Percentiles rank a stretch among this genome's conserved stretches.
Conservation (phyloP, 2,888 invertebrate species). For the Drosophila acutilabella region DNA sequence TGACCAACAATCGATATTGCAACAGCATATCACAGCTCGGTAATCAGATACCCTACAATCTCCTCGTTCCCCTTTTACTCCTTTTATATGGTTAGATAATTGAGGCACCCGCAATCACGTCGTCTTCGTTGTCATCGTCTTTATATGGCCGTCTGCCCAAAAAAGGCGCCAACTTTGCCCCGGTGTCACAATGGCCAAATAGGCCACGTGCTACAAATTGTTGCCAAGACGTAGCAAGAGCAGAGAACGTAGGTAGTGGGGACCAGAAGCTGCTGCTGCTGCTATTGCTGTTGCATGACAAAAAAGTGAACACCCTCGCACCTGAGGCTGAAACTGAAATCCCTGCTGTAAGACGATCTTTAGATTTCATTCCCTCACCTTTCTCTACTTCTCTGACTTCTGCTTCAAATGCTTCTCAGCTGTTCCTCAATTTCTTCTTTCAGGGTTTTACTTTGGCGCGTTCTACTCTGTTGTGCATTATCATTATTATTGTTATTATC, state of each 20-base stretch:
- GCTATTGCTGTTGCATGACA: constrained; percentile 51
- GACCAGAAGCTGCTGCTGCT: constrained; percentile 36
- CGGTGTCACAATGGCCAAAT: constrained; percentile 65
- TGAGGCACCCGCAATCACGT: constrained; percentile 62
- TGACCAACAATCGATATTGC: constrained; percentile 54
- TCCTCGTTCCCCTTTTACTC: neutral
- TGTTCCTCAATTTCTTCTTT: constrained; percentile 41
- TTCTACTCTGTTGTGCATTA: constrained; percentile 41
- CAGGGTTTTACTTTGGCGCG: constrained; percentile 57
- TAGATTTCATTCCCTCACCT: constrained; percentile 37
- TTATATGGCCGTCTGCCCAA: constrained; percentile 57
- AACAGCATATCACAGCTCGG: constrained; percentile 48
- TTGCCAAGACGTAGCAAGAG: constrained; percentile 16
- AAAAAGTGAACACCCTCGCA: constrained; percentile 77
- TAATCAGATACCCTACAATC: constrained; percentile 59
- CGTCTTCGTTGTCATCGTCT: constrained; percentile 25
- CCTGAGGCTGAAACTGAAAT: constrained; percentile 74
- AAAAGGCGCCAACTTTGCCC: constrained; percentile 80
- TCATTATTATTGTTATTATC: constrained; percentile 78
- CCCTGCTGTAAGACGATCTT: constrained; percentile 65
- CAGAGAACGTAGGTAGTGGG: constrained; percentile 1
- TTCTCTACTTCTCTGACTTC: constrained; percentile 5
- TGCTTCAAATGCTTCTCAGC: constrained; percentile 48
- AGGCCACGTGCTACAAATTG: constrained; percentile 80
- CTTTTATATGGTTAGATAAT: constrained; percentile 57